A percentile compares a stretch with the other conserved stretches of the same genome.
phyloP scores from a whole-genome alignment of 2,888 invertebrate species.

The Pseudoips prasinana region DNA sequence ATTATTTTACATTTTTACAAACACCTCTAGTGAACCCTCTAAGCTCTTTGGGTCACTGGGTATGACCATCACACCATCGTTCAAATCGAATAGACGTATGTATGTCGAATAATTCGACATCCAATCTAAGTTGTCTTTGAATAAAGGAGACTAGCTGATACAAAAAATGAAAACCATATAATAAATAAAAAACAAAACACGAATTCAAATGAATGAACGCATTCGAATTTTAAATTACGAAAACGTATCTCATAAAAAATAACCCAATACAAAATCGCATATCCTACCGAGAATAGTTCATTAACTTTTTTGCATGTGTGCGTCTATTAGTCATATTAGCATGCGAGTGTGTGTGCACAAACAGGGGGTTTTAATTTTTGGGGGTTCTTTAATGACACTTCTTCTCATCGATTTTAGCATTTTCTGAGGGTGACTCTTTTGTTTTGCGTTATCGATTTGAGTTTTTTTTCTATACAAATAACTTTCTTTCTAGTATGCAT shows the following conservation, averaged over 20 bases:
- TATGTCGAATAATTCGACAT: no score
- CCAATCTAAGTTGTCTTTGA: no score
- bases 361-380: constrained; percentile 76
- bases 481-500: constrained; percentile 44
- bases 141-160: no score
- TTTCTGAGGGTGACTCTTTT: constrained; percentile 76
- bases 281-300: constrained; percentile 38
- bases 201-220: constrained; percentile 5
- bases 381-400: constrained; percentile 82
- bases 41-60: constrained; percentile 14
- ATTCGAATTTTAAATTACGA: constrained; percentile 18
- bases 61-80: constrained; percentile 17
- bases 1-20: no score
- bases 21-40: constrained; percentile 5
- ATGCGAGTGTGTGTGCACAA: constrained; percentile 51
- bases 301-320: constrained; percentile 41
- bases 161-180: no score
- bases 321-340: constrained; percentile 47
- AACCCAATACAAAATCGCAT: constrained; percentile 32
- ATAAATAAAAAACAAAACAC: constrained; percentile 15
- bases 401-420: constrained; percentile 78
- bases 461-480: constrained; percentile 54
- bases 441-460: constrained; percentile 71
- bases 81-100: no score
- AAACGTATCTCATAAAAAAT: constrained; percentile 19